Evolutionary conservation across 2,888 invertebrate species (phyloP).

Genomic region (Onthophagus sagittarius): DNA sequence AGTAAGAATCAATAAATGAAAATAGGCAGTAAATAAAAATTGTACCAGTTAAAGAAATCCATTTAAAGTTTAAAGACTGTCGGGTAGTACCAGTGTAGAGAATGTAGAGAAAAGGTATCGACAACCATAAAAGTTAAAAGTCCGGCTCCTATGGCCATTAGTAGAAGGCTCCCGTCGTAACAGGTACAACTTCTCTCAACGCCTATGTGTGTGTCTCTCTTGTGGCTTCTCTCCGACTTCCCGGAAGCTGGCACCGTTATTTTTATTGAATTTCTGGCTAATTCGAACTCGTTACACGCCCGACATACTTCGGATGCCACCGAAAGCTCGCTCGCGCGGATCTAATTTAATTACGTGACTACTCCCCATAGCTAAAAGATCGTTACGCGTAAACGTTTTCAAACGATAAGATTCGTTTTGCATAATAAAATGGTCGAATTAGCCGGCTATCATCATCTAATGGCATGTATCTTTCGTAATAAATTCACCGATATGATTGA

Average conservation of each 20-base stretch:
- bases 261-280: conserved; percentile 15
- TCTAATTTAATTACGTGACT: not conserved
- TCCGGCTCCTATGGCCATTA: conserved; percentile 7
- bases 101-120: not conserved
- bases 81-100: not conserved
- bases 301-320: conserved; percentile 9
- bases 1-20: too few relatives aligned
- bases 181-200: not conserved
- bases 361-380: not conserved
- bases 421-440: not conserved
- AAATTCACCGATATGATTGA: too few relatives aligned
- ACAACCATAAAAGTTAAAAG: conserved; percentile 7
- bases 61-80: not conserved
- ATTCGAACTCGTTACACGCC: conserved; percentile 5
- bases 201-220: too few relatives aligned
- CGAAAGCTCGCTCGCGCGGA: not conserved
- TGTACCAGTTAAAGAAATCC: not conserved
- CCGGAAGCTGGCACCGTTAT: conserved; percentile 17
- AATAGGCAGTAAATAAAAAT: not conserved
- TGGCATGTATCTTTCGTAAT: not conserved
- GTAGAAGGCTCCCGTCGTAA: not conserved
- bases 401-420: not conserved
- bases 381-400: not conserved
- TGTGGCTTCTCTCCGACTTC: conserved; percentile 9
- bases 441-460: not conserved